Evolutionary conservation across 2,113 vertebrate genomes (phyloP).

Genomic region (Rhegmatorhina hoffmannsi): DNA sequence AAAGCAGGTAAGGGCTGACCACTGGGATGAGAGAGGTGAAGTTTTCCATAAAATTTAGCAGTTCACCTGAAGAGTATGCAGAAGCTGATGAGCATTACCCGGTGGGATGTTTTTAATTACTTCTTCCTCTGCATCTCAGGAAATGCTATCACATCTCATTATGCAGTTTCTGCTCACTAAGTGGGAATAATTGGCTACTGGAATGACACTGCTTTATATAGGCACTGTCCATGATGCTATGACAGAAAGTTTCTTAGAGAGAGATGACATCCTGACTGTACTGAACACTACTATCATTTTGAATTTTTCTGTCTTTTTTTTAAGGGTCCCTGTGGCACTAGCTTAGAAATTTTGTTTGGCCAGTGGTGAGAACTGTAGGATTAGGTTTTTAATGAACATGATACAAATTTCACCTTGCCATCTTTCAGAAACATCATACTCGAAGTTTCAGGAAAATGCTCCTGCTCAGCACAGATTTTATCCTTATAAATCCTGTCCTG

Average conservation of each 20-base stretch:
- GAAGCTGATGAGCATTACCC: background rate
- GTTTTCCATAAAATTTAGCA: background rate
- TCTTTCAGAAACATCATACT: background rate
- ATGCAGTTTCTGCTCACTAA: background rate
- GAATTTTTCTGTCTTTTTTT: background rate
- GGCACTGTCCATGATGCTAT: background rate
- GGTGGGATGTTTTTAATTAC: background rate
- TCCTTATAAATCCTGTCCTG: background rate
- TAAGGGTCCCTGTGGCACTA: background rate
- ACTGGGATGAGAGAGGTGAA: background rate
- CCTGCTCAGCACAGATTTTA: background rate
- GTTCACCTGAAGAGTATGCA: background rate
- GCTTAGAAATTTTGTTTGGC: background rate
- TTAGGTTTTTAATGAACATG: background rate
- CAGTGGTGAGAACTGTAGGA: background rate
- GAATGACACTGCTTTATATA: background rate
- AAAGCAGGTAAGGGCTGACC: background rate
- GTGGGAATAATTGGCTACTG: conserved; percentile 3
- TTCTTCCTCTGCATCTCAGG: background rate
- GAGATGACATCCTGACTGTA: background rate
- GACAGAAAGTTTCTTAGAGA: background rate
- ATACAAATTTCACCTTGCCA: background rate
- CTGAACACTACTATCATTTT: background rate
- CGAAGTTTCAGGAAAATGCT: background rate
- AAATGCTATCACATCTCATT: background rate